Evolutionary conservation across 2,113 vertebrate genomes (phyloP).

Genomic region (Cebus imitator): DNA sequence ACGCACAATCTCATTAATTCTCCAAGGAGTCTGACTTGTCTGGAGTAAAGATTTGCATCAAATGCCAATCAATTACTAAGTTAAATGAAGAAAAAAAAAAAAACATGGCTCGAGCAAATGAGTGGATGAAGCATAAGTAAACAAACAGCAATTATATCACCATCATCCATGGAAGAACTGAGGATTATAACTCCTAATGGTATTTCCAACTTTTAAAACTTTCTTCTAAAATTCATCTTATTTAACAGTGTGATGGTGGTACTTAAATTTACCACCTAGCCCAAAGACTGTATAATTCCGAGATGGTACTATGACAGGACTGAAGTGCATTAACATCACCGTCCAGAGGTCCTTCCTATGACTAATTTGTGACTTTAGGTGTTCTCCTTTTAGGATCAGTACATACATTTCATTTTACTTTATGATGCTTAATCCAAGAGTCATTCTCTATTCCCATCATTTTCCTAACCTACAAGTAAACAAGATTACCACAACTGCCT

Average conservation of each 20-base stretch:
- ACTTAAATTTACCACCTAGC: neutral
- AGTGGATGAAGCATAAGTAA: neutral
- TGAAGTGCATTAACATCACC: no score
- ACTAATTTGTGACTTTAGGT: neutral
- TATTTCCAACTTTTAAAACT: neutral
- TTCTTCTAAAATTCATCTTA: neutral
- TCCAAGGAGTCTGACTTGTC: neutral
- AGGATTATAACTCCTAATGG: neutral
- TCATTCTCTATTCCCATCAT: neutral
- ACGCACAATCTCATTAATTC: neutral
- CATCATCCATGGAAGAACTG: neutral
- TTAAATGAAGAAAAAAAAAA: neutral
- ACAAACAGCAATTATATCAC: neutral
- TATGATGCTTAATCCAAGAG: neutral
- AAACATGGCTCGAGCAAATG: neutral
- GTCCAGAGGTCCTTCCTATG: neutral
- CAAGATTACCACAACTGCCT: neutral
- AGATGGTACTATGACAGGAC: neutral
- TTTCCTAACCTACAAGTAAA: neutral
- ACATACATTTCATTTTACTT: no score
- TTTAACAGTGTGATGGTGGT: neutral
- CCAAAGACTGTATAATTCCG: neutral
- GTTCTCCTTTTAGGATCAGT: no score
- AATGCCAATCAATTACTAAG: neutral
- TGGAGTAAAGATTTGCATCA: neutral